Evolutionary conservation across 2,888 invertebrate species (phyloP).

Genomic region (Heteropelma amictum): DNA sequence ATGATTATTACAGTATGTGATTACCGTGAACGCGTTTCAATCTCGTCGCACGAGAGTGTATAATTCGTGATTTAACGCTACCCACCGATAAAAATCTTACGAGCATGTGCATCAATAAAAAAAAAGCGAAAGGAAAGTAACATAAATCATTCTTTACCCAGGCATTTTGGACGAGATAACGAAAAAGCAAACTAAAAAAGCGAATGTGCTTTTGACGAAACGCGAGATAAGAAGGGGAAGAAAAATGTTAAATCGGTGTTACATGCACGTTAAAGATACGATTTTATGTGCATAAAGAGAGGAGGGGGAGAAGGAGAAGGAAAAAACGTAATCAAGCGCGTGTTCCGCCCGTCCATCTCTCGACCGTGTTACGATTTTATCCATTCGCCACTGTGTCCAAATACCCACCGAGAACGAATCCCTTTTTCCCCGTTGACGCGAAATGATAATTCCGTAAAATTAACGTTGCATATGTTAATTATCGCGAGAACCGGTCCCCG

Average conservation of each 20-base stretch:
- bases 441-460: constrained; percentile 75
- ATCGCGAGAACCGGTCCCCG: constrained; percentile 69
- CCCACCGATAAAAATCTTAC: constrained; percentile 38
- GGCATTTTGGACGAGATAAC: no score
- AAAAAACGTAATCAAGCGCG: constrained; percentile 47
- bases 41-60: no score
- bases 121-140: constrained; percentile 4
- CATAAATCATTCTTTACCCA: neutral
- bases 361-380: constrained; percentile 17
- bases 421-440: constrained; percentile 62
- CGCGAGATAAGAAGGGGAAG: constrained; percentile 18
- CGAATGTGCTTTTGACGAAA: no score
- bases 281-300: no score
- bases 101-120: constrained; percentile 4
- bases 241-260: neutral
- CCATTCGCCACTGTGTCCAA: constrained; percentile 14
- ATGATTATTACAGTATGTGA: no score
- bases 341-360: constrained; percentile 60
- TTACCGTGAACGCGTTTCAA: no score
- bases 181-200: no score
- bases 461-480: constrained; percentile 75
- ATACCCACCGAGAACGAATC: constrained; percentile 24
- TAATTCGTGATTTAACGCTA: constrained; percentile 55
- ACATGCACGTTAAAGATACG: neutral
- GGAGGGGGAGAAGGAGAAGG: constrained; percentile 9